phyloP scores from a whole-genome alignment of 1,140 invertebrate genomes.

The Ectropis grisescens region DNA sequence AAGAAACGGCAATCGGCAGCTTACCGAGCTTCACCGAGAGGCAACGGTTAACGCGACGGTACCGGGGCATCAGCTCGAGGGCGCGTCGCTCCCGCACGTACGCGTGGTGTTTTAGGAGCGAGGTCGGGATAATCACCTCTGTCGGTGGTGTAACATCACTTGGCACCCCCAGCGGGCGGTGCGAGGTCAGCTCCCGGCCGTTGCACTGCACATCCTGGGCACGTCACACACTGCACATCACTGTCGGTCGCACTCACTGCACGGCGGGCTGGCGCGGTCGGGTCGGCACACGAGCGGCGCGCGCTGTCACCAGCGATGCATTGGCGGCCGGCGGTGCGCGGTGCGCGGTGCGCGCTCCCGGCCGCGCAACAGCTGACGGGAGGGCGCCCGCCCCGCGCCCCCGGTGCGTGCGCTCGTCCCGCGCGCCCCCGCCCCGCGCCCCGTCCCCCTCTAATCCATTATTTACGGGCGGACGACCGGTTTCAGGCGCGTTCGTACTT shows the following conservation, averaged over 20 bases:
- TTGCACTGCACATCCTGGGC: constrained; percentile 59
- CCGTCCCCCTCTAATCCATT: constrained; percentile 59
- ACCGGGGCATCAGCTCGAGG: too few species aligned
- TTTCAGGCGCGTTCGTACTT: constrained; percentile 61
- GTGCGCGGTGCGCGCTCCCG: constrained; percentile 32
- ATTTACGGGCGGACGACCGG: constrained; percentile 67
- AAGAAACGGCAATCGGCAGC: too few species aligned
- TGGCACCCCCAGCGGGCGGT: constrained; percentile 44
- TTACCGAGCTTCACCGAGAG: too few species aligned
- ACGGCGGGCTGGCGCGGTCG: constrained; percentile 25
- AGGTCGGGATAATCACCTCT: constrained; percentile 62
- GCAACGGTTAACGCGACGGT: too few species aligned
- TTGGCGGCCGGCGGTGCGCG: constrained; percentile 47
- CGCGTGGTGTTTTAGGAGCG: constrained; percentile 43
- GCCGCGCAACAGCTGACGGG: constrained; percentile 63
- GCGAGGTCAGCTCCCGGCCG: constrained; percentile 49
- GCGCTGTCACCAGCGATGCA: constrained; percentile 57
- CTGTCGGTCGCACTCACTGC: constrained; percentile 29
- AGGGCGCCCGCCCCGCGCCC: constrained; percentile 41
- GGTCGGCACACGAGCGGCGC: constrained; percentile 30
- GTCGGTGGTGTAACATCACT: constrained; percentile 63
- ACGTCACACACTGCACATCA: constrained; percentile 32
- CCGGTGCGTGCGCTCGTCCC: constrained; percentile 33
- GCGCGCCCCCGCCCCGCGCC: constrained; percentile 24
- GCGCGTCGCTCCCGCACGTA: constrained; percentile 17